phyloP scores from a whole-genome alignment of 2,888 invertebrate genomes.

The Cyaniris semiargus region DNA sequence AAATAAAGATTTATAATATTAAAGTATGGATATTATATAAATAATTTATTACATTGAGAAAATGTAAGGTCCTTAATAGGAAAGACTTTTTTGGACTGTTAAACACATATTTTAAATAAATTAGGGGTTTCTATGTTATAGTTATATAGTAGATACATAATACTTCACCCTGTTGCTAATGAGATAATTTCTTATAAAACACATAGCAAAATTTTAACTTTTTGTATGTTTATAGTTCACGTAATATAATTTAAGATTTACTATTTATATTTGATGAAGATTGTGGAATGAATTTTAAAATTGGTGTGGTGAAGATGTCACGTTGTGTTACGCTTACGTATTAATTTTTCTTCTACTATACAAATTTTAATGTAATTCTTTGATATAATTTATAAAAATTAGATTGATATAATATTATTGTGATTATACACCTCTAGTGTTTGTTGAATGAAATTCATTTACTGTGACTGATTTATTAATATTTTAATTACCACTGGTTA shows the following conservation, averaged over 20 bases:
- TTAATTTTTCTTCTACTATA: no score
- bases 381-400: no score
- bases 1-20: no score
- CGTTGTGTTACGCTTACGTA: no score
- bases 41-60: no score
- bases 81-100: background rate
- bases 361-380: background rate
- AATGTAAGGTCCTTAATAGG: background rate
- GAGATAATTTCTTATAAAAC: background rate
- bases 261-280: background rate
- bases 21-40: no score
- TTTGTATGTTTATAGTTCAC: background rate
- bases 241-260: constrained; percentile 20
- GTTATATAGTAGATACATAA: background rate
- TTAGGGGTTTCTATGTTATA: background rate
- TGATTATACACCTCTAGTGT: background rate
- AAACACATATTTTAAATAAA: background rate
- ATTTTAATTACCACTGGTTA: constrained; percentile 9
- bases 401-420: background rate
- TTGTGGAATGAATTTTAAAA: no score
- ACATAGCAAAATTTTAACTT: constrained; percentile 13
- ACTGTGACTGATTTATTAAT: constrained; percentile 9
- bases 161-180: background rate
- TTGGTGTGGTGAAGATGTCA: no score
- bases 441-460: constrained; percentile 3